Evolutionary conservation across 2,797 vertebrate genomes (phyloP).

Genomic region (Pipistrellus nathusii): DNA sequence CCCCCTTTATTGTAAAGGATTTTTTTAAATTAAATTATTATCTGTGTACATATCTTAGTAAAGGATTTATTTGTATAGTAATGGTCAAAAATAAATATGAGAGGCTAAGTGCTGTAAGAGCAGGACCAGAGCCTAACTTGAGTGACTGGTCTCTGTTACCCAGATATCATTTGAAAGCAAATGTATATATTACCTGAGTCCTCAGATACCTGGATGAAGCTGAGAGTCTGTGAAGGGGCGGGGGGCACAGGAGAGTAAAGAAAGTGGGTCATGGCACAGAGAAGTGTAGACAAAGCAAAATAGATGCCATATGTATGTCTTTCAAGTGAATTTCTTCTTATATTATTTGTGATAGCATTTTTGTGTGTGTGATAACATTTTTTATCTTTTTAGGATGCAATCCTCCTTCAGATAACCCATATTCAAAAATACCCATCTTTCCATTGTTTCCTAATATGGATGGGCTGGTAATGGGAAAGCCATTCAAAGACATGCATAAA

Average conservation of each 20-base stretch:
- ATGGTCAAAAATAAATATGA: slow-evolving; percentile 40
- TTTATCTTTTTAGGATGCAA: slow-evolving; percentile 65
- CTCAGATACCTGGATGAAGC: background rate
- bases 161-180: slow-evolving; percentile 28
- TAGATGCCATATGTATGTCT: background rate
- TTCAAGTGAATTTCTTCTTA: background rate
- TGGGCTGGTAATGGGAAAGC: slow-evolving; percentile 53
- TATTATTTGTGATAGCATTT: background rate
- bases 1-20: background rate
- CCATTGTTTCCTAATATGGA: slow-evolving; percentile 77
- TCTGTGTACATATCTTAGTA: background rate
- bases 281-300: background rate
- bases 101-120: background rate
- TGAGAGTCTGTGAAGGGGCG: background rate
- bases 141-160: background rate
- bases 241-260: background rate
- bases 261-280: background rate
- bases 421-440: slow-evolving; percentile 81
- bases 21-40: background rate
- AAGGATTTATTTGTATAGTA: background rate
- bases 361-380: background rate
- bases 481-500: slow-evolving; percentile 72
- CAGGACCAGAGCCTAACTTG: background rate
- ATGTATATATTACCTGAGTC: background rate
- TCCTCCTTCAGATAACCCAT: slow-evolving; percentile 74